Conservation (phyloP, 2,113 vertebrate genomes). For the Aythya baeri region DNA sequence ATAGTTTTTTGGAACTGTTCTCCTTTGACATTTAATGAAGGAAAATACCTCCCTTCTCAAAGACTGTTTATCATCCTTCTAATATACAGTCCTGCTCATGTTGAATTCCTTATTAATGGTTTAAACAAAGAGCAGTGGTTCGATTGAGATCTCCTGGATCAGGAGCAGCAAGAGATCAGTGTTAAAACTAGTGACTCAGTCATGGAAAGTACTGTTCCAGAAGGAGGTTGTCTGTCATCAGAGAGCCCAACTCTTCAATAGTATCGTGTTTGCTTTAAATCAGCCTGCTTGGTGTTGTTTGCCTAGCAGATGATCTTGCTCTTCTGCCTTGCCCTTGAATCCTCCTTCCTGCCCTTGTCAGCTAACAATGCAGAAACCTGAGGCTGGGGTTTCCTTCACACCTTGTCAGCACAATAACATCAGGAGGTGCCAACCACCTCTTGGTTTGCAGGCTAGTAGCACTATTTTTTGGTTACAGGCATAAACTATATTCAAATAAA, state of each 20-base stretch:
- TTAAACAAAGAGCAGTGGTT: not conserved
- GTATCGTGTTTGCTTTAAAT: not conserved
- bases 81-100: not conserved
- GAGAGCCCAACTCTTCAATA: not conserved
- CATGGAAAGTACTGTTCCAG: not conserved
- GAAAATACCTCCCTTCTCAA: not conserved
- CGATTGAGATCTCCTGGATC: not conserved
- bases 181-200: not conserved
- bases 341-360: not conserved
- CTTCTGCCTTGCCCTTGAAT: not conserved
- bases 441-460: not conserved
- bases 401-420: not conserved
- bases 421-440: accelerated
- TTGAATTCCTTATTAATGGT: not conserved
- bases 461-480: not conserved
- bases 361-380: not conserved
- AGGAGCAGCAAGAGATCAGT: not conserved
- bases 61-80: not conserved
- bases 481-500: not conserved
- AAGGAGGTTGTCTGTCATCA: not conserved
- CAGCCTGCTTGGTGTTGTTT: not conserved
- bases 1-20: not conserved
- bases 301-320: not conserved
- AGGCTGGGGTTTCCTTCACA: not conserved
- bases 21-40: not conserved